Evolutionary conservation across 2,888 invertebrate genomes (phyloP).

Genomic region (Altica lythri): DNA sequence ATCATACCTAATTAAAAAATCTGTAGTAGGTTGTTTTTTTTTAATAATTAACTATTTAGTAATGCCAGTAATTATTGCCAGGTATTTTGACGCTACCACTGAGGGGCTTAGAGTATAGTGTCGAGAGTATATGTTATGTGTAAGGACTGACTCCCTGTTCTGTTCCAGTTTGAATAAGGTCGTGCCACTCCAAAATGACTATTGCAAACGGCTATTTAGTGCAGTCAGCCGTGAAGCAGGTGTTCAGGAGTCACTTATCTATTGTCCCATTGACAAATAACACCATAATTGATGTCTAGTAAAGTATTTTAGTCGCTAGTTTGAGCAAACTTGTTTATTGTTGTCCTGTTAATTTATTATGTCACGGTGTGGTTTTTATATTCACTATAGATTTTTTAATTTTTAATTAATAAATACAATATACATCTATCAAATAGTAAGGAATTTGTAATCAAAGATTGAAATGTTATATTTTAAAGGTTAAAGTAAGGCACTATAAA

Average conservation of each 20-base stretch:
- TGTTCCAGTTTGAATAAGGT: conserved; percentile 46
- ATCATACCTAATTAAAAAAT: too few species aligned
- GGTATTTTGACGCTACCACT: conserved; percentile 23
- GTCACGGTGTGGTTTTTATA: conserved; percentile 26
- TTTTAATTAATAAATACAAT: too few species aligned
- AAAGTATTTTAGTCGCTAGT: conserved; percentile 40
- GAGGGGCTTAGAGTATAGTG: conserved; percentile 19
- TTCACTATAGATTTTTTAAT: neutral
- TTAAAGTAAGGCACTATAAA: too few species aligned
- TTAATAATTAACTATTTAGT: neutral
- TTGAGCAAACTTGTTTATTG: conserved; percentile 35
- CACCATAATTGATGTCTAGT: conserved; percentile 50
- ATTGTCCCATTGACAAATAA: conserved; percentile 41
- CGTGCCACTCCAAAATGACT: conserved; percentile 54
- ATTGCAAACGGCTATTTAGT: conserved; percentile 56
- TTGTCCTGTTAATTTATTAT: conserved; percentile 40
- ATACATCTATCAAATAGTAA: too few species aligned
- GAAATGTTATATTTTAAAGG: too few species aligned
- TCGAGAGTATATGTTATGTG: conserved; percentile 30
- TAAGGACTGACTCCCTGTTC: conserved; percentile 35
- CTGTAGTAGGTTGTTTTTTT: too few species aligned
- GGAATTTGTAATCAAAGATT: too few species aligned
- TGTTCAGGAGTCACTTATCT: conserved; percentile 56
- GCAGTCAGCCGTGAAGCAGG: conserved; percentile 57
- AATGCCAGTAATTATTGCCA: neutral